phyloP scores from a whole-genome alignment of 2,888 invertebrate genomes.

The Craniophora ligustri region DNA sequence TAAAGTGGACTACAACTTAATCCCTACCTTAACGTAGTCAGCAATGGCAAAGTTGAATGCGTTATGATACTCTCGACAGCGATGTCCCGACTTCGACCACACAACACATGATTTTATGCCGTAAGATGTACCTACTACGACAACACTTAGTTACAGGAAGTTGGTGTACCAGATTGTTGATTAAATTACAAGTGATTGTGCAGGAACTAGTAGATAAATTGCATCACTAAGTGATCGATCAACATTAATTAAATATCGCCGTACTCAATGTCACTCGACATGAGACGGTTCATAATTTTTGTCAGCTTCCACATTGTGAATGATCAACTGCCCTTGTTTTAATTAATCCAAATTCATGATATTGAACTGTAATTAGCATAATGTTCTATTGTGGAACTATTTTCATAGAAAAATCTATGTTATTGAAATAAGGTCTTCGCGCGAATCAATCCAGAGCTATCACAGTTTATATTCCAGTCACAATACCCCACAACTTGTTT shows the following conservation, averaged over 20 bases:
- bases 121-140: no score
- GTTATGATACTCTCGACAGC: no score
- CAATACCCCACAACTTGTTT: constrained; percentile 29
- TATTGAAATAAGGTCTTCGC: constrained; percentile 22
- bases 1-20: no score
- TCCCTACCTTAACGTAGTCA: no score
- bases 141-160: constrained; percentile 26
- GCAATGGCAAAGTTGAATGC: no score
- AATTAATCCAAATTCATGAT: constrained; percentile 33
- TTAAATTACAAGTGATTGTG: constrained; percentile 6
- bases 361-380: constrained; percentile 42
- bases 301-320: constrained; percentile 60
- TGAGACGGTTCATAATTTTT: constrained; percentile 63
- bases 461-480: constrained; percentile 47
- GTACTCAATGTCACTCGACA: constrained; percentile 53
- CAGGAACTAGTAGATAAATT: constrained; percentile 21
- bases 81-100: no score
- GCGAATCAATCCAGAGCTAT: constrained; percentile 31
- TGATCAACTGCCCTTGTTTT: constrained; percentile 42
- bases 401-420: constrained; percentile 14
- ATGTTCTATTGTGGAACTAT: constrained; percentile 41
- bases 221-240: constrained; percentile 29
- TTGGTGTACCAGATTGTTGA: constrained; percentile 15
- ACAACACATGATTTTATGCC: no score
- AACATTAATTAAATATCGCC: background rate